A percentile compares a stretch with the other conserved stretches of the same genome.
phyloP scores from a whole-genome alignment of 2,113 vertebrate species.

The Irena cyanogastra region DNA sequence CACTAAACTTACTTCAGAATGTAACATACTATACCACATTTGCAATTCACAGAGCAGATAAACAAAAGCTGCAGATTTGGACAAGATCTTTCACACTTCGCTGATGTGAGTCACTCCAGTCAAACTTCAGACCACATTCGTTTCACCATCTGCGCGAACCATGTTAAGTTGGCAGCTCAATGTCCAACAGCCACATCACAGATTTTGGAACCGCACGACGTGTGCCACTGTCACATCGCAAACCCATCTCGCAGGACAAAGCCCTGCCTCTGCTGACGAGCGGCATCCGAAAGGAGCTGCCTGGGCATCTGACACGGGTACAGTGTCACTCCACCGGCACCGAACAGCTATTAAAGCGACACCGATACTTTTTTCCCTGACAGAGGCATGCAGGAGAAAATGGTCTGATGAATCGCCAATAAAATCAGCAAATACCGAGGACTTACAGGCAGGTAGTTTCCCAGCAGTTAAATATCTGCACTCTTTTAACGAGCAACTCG shows the following conservation, averaged over 20 bases:
- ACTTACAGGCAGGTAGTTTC: not conserved
- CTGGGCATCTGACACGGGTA: accelerated
- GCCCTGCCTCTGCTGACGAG: not conserved
- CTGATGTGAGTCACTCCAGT: conserved; percentile 25
- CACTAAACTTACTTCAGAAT: not conserved
- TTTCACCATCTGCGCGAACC: conserved; percentile 10
- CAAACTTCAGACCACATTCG: conserved; percentile 20
- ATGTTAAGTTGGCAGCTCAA: not conserved
- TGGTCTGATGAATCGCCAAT: not conserved
- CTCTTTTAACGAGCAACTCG: not conserved
- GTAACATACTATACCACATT: not conserved
- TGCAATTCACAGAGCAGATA: not conserved
- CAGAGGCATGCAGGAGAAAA: not conserved
- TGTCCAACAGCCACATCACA: not conserved
- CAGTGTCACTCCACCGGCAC: not conserved
- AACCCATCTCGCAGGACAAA: not conserved
- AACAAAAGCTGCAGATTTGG: conserved; percentile 30
- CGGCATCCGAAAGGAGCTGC: not conserved
- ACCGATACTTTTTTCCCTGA: not conserved
- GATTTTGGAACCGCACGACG: not conserved
- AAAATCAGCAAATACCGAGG: not conserved
- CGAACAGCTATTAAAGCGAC: accelerated
- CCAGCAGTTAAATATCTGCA: not conserved
- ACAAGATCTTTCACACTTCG: conserved; percentile 15
- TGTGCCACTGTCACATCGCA: not conserved